phyloP scores from a whole-genome alignment of 2,113 vertebrate species.

The Paramisgurnus dabryanus region DNA sequence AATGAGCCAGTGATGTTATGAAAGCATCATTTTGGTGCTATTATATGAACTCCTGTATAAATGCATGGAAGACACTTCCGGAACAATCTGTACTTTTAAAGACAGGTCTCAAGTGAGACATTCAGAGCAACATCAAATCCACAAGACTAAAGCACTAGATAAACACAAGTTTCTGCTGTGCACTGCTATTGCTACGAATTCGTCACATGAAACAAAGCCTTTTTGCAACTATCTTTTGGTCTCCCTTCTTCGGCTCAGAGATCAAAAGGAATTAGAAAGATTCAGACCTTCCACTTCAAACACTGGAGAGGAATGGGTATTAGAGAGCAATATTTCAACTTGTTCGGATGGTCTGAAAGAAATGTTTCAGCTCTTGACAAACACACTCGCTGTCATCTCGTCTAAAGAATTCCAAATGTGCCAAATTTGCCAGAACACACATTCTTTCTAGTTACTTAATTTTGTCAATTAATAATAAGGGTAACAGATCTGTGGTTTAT shows the following conservation, averaged over 20 bases:
- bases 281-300: conserved; percentile 27
- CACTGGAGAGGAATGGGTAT: conserved; percentile 2
- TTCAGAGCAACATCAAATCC: background rate
- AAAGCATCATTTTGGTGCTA: background rate
- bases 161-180: background rate
- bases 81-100: background rate
- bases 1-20: background rate
- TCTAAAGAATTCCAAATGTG: background rate
- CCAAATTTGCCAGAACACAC: background rate
- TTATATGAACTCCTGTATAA: background rate
- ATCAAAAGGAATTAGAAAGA: conserved; percentile 8
- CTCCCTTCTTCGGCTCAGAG: background rate
- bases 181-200: background rate
- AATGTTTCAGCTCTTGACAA: conserved; percentile 11
- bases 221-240: background rate
- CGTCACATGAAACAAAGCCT: background rate
- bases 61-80: background rate
- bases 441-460: no score
- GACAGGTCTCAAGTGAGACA: background rate
- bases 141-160: background rate
- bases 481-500: no score
- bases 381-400: background rate
- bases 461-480: no score
- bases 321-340: conserved; percentile 3
- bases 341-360: background rate